Conservation (phyloP, 2,888 invertebrate species). For the Hipparchia sbordonii region DNA sequence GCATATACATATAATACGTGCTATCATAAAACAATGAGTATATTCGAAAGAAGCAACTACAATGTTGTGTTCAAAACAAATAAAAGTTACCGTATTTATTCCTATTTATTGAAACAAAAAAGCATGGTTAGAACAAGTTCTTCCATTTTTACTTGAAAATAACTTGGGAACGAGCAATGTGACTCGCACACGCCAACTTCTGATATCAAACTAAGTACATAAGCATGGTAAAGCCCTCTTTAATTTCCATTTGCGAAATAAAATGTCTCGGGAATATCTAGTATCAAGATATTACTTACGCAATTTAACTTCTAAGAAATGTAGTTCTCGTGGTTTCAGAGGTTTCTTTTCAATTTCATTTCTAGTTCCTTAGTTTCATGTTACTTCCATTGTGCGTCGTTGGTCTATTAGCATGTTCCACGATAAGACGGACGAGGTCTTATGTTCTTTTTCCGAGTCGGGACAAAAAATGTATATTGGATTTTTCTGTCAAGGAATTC, state of each 20-base stretch:
- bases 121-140: background rate
- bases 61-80: background rate
- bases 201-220: slow-evolving; percentile 37
- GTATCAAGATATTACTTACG: slow-evolving; percentile 25
- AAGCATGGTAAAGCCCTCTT: slow-evolving; percentile 29
- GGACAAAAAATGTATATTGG: background rate
- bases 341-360: slow-evolving; percentile 23
- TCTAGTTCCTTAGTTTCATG: background rate
- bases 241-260: slow-evolving; percentile 37
- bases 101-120: background rate
- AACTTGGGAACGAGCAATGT: slow-evolving; percentile 28
- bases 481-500: background rate
- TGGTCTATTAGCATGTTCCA: background rate
- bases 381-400: background rate
- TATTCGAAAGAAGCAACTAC: background rate
- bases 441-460: background rate
- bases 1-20: too few species aligned
- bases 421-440: too few species aligned
- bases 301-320: slow-evolving; percentile 20
- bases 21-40: background rate
- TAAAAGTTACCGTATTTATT: background rate
- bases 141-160: slow-evolving; percentile 24
- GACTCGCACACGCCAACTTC: slow-evolving; percentile 31
- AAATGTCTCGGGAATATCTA: slow-evolving; percentile 26
- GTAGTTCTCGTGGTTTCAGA: slow-evolving; percentile 6